phyloP scores from a whole-genome alignment of 2,888 invertebrate species.

The Tethea ocularis region DNA sequence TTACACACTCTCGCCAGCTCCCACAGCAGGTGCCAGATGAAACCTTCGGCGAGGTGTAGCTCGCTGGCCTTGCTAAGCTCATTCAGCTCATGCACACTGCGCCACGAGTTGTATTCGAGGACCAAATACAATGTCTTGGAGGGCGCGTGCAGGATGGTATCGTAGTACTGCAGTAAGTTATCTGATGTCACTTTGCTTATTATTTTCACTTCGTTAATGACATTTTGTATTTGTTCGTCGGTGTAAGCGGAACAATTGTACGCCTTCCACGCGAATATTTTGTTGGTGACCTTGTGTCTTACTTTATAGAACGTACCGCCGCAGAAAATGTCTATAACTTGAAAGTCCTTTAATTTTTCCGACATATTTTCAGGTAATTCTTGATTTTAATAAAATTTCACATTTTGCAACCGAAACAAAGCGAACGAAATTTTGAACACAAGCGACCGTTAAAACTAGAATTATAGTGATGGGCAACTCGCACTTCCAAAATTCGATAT shows the following conservation, averaged over 20 bases:
- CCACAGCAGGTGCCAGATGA: constrained; percentile 71
- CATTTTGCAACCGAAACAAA: constrained; percentile 78
- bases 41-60: constrained; percentile 64
- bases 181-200: constrained; percentile 65
- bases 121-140: constrained; percentile 78
- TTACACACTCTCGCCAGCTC: constrained; percentile 66
- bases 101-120: constrained; percentile 72
- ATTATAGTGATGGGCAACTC: constrained; percentile 48
- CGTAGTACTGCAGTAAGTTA: constrained; percentile 70
- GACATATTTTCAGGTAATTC: constrained; percentile 44
- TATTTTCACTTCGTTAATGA: constrained; percentile 72
- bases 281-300: constrained; percentile 79
- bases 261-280: constrained; percentile 80
- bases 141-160: constrained; percentile 74
- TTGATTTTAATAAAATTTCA: constrained; percentile 40
- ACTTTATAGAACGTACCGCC: constrained; percentile 80
- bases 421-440: constrained; percentile 66
- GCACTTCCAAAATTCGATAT: constrained; percentile 24
- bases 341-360: constrained; percentile 76
- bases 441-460: constrained; percentile 54
- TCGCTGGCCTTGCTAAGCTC: constrained; percentile 57
- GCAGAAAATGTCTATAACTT: constrained; percentile 78
- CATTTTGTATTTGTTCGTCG: constrained; percentile 72
- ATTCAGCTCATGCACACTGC: constrained; percentile 63
- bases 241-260: constrained; percentile 72